These are phyloP conservation scores for Ichneumon xanthorius DNA, from an alignment of 2,888 invertebrate genomes.

Conservation along the genomic window DNA sequence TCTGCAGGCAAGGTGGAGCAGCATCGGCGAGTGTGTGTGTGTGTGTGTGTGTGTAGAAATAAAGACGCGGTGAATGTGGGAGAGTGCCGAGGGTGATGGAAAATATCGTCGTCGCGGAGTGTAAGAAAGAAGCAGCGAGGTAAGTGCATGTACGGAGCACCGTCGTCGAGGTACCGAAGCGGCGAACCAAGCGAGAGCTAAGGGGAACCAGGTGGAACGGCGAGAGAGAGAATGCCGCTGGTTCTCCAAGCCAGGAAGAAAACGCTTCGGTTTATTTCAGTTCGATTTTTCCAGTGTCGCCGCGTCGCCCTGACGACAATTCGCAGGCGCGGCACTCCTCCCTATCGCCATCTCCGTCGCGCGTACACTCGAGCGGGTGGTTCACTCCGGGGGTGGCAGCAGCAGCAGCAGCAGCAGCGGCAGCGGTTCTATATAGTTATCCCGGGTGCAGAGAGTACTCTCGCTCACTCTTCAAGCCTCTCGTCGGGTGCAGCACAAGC, in stretches of 20 bases:
- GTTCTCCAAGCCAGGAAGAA: conserved; percentile 76
- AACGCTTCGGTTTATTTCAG: conserved; percentile 84
- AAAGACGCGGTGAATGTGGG: not conserved
- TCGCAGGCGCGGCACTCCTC: conserved; percentile 83
- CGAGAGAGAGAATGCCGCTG: conserved; percentile 68
- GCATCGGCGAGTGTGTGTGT: not conserved
- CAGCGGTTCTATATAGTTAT: conserved; percentile 56
- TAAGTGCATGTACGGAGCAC: conserved; percentile 14
- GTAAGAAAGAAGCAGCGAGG: not conserved
- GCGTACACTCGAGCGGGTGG: conserved; percentile 58
- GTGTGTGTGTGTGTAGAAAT: not conserved
- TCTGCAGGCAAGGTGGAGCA: not conserved
- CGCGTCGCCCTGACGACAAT: conserved; percentile 83
- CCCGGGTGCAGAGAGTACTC: conserved; percentile 57
- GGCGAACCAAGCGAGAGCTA: conserved; percentile 21
- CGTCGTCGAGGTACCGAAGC: conserved; percentile 34
- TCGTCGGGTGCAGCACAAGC: conserved; percentile 57
- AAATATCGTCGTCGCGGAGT: not conserved
- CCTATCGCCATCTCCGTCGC: conserved; percentile 61
- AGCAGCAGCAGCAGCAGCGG: conserved; percentile 28
- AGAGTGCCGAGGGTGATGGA: not conserved
- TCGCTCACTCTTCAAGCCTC: conserved; percentile 63
- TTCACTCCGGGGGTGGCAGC: conserved; percentile 41
- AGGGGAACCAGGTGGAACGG: conserved; percentile 50
- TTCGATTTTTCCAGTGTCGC: conserved; percentile 85